Conservation (phyloP, 2,113 vertebrate species). For the Onychostoma macrolepis region DNA sequence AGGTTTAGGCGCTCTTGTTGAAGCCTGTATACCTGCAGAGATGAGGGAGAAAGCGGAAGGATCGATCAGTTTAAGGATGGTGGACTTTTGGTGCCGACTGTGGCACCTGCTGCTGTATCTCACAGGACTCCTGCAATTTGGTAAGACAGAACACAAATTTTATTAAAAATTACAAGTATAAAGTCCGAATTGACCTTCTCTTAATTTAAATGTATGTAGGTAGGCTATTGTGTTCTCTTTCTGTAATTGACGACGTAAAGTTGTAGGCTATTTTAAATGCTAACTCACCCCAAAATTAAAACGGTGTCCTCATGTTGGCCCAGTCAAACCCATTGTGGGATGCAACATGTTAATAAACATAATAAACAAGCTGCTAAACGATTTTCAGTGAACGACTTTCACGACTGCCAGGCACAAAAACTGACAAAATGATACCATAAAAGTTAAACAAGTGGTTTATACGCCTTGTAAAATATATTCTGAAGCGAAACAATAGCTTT, state of each 20-base stretch:
- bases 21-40: not conserved
- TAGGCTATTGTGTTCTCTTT: not conserved
- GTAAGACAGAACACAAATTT: constrained; percentile 8
- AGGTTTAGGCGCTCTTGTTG: not conserved
- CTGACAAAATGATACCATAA: not conserved
- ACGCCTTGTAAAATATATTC: too few relatives aligned
- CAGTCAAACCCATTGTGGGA: not conserved
- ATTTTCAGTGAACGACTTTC: not conserved
- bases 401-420: not conserved
- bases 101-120: constrained; percentile 35
- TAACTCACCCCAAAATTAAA: not conserved
- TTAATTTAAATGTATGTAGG: not conserved
- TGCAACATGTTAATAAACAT: not conserved
- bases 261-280: not conserved
- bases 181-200: too few relatives aligned
- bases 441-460: not conserved
- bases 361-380: not conserved
- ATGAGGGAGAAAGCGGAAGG: not conserved
- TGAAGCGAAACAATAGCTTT: too few relatives aligned
- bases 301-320: not conserved
- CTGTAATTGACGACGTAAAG: not conserved
- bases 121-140: constrained; percentile 32
- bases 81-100: not conserved
- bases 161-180: not conserved
- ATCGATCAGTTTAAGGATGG: constrained; percentile 23